Base-by-base conservation (phyloP, 2,113 vertebrate genomes). In the Tetrax tetrax region DNA sequence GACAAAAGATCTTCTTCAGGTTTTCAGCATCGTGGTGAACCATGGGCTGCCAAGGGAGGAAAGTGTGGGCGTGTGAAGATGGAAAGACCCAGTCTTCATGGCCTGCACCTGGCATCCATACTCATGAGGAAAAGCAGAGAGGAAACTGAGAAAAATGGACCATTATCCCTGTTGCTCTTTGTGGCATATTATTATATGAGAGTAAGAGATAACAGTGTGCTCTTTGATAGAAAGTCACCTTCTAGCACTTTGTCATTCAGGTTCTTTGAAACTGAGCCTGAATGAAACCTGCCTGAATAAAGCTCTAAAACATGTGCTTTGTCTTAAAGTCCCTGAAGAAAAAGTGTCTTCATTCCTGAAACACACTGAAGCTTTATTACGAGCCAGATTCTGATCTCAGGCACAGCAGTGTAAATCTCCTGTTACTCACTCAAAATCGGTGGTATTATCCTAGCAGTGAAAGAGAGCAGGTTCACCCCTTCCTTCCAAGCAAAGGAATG, bases 151-250 rank as follows among this genome's bases (percentile, higher is more conserved):
- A 86, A 28, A 76, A 93, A 61, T 4, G 4, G 48, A 68, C 20
- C 31, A 22, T 87, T 78, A 76, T 82, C 69, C 51, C 48, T 74
- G 12, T 48, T 79, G 69, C 38, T 95, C 38, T 95, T 87, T 5
- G 0, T 87, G 57, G 27, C 17, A 13, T 33, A 59, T 29, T 93
- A 74, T 41, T 77, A 15, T 35, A 29, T 50, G 48, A 91, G 27
- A 91, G 51, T 69, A 78, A 64, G 89, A 82, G 91, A 53, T 92
- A 94, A 75, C 27, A 63, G 47, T 68, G 28, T 79, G 69, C 2
- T n/a, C 89, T 96, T 83, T 84, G 74, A 51, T 80, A 79, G 53
- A 81, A 92, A 93, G 80, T 87, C 90, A 91, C 68, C 57, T 92
- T 72, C 43, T 59, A 87, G 41, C 69, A 93, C 74, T 93, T 88